Base-by-base conservation (phyloP, 2,888 invertebrate species). In the Parnassius apollo region DNA sequence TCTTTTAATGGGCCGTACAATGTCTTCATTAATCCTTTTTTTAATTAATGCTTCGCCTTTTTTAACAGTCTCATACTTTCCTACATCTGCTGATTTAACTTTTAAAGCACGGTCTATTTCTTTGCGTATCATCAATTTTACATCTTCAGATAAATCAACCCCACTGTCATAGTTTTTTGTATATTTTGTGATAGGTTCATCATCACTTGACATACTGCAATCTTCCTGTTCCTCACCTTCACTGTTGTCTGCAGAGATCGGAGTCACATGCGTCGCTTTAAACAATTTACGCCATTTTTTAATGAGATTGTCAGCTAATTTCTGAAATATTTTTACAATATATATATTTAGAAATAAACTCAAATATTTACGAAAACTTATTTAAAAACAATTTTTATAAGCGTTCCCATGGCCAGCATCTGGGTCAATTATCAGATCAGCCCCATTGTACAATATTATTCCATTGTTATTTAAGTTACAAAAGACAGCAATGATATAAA, bases 171-270 rank as follows among this genome's bases (percentile, higher is more conserved):
- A 75, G 59, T 81, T 81, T 62, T 75, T 82, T 0, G 75, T 70
- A 59, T 86, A 89, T 69, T 85, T 88, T 1, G 80, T 88, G 42
- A 90, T 89, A 0, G 90, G 90, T 52, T 89, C 88, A 69, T 91
- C 90, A 57, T 89, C 89, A 63, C 86, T 87, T 4, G 73, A 72
- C 12, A 63, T 4, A 13, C 48, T 46, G 42, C 50, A 9, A 11
- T 58, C 59, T 42, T 60, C 66, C 11, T 61, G 11, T 12, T 65
- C 66, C 13, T 60, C 61, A 18, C 78, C 66, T 18, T 59, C 61
- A 22, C 78, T 78, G 10, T 71, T 70, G 0, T 65, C 62, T n/a
- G 64, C 63, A 0, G 62, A 46, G 2, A 64, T 65, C 0, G 72
- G 68, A 42, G 65, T 59, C 2, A 72, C 50, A 45, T 80, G 76